Percentiles rank a stretch among this genome's conserved stretches.
phyloP scores from a whole-genome alignment of 2,113 vertebrate species.

The Microcebus jonahi region DNA sequence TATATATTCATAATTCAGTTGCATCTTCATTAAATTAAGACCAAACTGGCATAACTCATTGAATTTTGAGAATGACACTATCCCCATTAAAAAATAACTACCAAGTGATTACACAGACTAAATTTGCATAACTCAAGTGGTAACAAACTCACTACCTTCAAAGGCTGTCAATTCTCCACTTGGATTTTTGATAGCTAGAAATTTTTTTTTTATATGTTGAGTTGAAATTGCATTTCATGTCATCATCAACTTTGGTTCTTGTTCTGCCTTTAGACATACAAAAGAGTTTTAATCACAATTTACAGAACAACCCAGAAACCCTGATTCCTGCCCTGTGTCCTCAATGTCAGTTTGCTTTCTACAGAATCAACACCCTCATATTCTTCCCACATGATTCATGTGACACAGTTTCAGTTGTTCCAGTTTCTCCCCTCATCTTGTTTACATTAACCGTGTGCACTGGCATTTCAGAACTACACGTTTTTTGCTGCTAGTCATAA shows the following conservation, averaged over 20 bases:
- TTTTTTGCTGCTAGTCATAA: not conserved
- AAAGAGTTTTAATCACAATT: not conserved
- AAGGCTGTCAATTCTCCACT: not conserved
- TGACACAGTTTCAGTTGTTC: not conserved
- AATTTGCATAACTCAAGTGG: not conserved
- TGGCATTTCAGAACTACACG: not conserved
- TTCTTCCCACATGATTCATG: fast-evolving
- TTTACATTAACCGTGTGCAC: not conserved
- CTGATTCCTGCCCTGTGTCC: not conserved
- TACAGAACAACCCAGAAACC: not conserved
- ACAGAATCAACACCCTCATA: not conserved
- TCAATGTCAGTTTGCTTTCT: not conserved
- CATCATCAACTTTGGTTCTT: not conserved
- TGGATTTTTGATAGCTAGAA: not conserved
- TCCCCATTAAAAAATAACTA: not conserved
- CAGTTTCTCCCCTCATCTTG: not conserved
- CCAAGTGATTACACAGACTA: not conserved
- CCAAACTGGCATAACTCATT: not conserved
- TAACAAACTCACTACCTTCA: not conserved
- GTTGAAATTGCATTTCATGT: not conserved
- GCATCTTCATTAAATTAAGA: not conserved
- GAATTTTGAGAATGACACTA: not conserved
- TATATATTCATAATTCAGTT: not conserved
- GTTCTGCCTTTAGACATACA: not conserved
- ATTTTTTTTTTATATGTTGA: not conserved